These are phyloP conservation scores for Polymixis lichenea DNA, from an alignment of 2,888 invertebrate species.

Conservation along the genomic window DNA sequence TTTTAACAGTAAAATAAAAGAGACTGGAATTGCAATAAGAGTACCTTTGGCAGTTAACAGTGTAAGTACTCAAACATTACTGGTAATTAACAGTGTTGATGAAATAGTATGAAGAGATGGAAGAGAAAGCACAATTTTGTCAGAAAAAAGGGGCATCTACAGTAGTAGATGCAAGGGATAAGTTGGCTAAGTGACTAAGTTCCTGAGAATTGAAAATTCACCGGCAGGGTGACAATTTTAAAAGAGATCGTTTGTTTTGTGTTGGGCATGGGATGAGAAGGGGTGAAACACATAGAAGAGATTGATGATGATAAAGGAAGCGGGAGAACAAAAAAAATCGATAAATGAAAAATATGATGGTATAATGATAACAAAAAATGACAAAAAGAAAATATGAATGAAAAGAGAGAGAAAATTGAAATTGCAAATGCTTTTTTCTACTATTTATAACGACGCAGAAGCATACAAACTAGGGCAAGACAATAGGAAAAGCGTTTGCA, in stretches of 20 bases:
- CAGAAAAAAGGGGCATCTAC: constrained; percentile 30
- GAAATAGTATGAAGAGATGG: constrained; percentile 20
- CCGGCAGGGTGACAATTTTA: too few relatives aligned
- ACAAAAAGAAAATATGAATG: not conserved
- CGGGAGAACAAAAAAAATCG: not conserved
- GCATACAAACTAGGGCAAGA: not conserved
- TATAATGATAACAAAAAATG: not conserved
- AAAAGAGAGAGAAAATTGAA: not conserved
- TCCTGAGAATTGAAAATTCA: too few relatives aligned
- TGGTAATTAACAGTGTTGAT: constrained; percentile 43
- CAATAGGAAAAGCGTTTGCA: constrained; percentile 2
- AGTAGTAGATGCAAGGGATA: not conserved
- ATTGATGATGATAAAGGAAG: not conserved
- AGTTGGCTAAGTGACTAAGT: too few relatives aligned
- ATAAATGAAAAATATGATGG: not conserved
- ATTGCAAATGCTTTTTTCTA: not conserved
- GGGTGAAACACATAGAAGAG: too few relatives aligned
- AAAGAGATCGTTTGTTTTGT: too few relatives aligned
- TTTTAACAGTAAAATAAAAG: constrained; percentile 59
- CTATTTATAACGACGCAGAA: not conserved
- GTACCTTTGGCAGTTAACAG: constrained; percentile 37
- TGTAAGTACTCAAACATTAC: constrained; percentile 35
- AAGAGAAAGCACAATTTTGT: constrained; percentile 38
- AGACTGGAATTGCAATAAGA: constrained; percentile 48
- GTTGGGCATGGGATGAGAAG: too few relatives aligned